Evolutionary conservation across 2,797 vertebrate genomes (phyloP), one percentile per base, ranked within the genome.

Genomic region (Ctenosaura bakeri): DNA sequence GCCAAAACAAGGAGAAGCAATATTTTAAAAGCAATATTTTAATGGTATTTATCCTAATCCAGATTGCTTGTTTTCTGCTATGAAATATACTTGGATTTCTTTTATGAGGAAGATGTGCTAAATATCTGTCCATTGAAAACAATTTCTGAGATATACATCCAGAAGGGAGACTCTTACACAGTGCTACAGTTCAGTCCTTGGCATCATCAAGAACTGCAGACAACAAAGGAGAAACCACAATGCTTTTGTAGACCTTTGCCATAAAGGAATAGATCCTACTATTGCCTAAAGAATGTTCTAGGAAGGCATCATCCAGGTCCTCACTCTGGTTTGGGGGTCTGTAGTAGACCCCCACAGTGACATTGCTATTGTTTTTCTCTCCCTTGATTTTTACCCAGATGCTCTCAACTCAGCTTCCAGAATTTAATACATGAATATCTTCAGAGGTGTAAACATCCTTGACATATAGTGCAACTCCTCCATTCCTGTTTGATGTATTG

Each of bases 81-180:
- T 81, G 77, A 71, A 74, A 22, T 71, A 38, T 50, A 81, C 79
- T 74, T 73, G 50, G 64, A 73, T 24, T 90, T 46, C 50, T 86
- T 86, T 32, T 24, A 66, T 52, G 32, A 66, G 69, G 52, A 59
- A 82, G 52, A 82, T 24, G 18, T 78, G 82, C n/a, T 85, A 54
- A 52, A 76, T 22, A 62, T 76, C 46, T 71, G 74, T 69, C 6
- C 16, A 80, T 86, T 46, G 64, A 80, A 79, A 85, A 71, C 66
- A 24, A 90, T 78, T 54, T 69, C n/a, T 79, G 59, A 56, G 18
- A n/a, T 42, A 35, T 69, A 50, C 29, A 83, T 4, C 7, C 16
- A 35, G 56, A 76, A 80, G 7, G 83, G 76, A 46, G 79, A 85
- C 3, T 12, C 16, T 62, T n/a, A 16, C 35, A 50, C 32, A 22